phyloP scores from a whole-genome alignment of 2,888 invertebrate species.

The Keiferia lycopersicella region DNA sequence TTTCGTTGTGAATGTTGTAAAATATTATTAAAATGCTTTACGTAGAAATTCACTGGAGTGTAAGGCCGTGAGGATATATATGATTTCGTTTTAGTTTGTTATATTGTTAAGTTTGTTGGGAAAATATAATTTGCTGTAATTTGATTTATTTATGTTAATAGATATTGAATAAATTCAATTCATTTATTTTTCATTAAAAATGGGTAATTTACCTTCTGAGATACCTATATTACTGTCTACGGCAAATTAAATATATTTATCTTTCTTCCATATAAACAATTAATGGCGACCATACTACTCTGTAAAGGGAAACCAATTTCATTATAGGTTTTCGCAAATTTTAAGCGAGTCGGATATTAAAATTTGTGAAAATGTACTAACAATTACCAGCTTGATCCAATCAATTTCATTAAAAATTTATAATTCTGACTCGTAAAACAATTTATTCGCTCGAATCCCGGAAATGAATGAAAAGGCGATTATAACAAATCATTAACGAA shows the following conservation, averaged over 20 bases:
- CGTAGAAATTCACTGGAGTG: background rate
- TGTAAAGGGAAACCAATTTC: too few species aligned
- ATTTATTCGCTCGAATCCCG: slow-evolving; percentile 5
- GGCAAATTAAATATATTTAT: too few species aligned
- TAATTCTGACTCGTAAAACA: background rate
- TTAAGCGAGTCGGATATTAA: background rate
- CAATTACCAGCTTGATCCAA: background rate
- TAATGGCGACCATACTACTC: too few species aligned
- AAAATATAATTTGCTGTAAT: too few species aligned
- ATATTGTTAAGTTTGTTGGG: too few species aligned
- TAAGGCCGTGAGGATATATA: background rate
- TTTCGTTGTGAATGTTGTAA: background rate
- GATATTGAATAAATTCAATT: too few species aligned
- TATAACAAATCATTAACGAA: slow-evolving; percentile 23
- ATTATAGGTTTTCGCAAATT: background rate
- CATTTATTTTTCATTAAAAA: too few species aligned
- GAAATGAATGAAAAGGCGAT: slow-evolving; percentile 8
- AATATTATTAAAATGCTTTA: background rate
- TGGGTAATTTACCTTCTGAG: too few species aligned
- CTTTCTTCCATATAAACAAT: too few species aligned
- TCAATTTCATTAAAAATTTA: background rate
- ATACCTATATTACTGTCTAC: too few species aligned
- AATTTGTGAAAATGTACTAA: too few species aligned
- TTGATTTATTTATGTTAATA: too few species aligned
- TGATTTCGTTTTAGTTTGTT: background rate